Evolutionary conservation across 1,140 invertebrate genomes (phyloP), one percentile per base, ranked within the genome.

Genomic region (Drosophila rufa): DNA sequence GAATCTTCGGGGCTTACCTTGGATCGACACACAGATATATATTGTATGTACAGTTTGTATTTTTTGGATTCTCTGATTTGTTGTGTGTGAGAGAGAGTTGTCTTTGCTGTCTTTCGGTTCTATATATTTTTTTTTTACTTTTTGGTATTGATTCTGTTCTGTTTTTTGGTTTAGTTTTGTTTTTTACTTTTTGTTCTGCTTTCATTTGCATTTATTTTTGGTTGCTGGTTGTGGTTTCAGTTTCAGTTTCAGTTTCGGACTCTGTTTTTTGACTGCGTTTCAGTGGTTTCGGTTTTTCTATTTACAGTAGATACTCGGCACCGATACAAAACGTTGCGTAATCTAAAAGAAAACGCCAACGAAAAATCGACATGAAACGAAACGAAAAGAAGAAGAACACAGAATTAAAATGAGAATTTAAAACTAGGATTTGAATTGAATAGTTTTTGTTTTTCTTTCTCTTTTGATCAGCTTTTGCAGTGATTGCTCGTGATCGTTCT

Each of bases 281-380:
- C 66, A 58, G 50, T 82, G 67, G 67, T 69, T 69, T 66, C 25
- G 57, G 40, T 80, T 78, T 78, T 68, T 69, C 74, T 85, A 91
- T 92, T 83, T 93, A 93, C 79, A 93, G 92, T 75, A 93, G 91
- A 92, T 93, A 93, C 79, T 93, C 92, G 77, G 92, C 92, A 91
- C 92, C 92, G 92, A 93, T 93, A 92, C 92, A 93, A 93, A 93
- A 93, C 79, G 92, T 92, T 77, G 92, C 92, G 83, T 93, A 93
- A 89, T 93, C 92, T 93, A 91, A 91, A 92, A 87, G 82, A 86
- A 75, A 85, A 77, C 67, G 75, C 66, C 75, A 79, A 79, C 82
- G 73, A 89, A 75, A 80, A 92, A 56, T n/a, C 87, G 70, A 70
- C 86, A 92, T 92, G 91, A 86, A 92, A 92, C 84, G 87, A 92